Percentiles rank a stretch among this genome's conserved stretches.
Conservation (phyloP, 2,113 vertebrate species). For the Albula glossodonta region DNA sequence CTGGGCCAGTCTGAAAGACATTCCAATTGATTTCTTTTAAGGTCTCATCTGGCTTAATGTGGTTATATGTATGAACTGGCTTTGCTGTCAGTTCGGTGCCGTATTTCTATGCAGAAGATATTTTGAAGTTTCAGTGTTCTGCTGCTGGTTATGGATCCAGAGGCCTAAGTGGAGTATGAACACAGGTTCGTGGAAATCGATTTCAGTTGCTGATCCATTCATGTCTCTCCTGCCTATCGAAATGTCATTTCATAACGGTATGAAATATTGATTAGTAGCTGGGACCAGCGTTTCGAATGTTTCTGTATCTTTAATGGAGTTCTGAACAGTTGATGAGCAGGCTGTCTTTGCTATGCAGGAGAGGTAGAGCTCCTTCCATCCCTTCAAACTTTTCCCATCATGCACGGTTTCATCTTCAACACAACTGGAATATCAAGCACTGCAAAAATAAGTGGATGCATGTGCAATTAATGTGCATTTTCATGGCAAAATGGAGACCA, state of each 20-base stretch:
- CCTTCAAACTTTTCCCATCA: background rate
- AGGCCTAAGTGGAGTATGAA: background rate
- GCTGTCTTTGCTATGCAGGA: background rate
- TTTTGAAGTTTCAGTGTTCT: background rate
- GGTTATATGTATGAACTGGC: background rate
- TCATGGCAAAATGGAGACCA: no score
- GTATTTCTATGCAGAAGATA: background rate
- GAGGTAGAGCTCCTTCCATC: background rate
- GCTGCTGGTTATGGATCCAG: background rate
- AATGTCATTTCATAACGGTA: constrained; percentile 12
- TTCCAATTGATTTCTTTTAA: constrained; percentile 7
- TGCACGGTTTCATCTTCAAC: background rate
- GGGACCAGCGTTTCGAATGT: background rate
- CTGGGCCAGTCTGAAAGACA: background rate
- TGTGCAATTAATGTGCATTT: no score
- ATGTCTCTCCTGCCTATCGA: background rate
- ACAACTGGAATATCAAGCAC: background rate
- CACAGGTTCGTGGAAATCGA: constrained; percentile 2
- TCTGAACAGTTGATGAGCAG: background rate
- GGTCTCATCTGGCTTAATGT: background rate
- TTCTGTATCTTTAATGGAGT: constrained; percentile 2
- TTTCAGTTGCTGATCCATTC: background rate
- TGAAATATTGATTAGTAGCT: constrained; percentile 9
- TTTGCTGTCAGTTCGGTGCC: background rate
- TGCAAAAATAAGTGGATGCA: background rate